Evolutionary conservation across 2,113 vertebrate species (phyloP), one percentile per base, ranked within the genome.

Genomic region (Hyperopisus bebe): DNA sequence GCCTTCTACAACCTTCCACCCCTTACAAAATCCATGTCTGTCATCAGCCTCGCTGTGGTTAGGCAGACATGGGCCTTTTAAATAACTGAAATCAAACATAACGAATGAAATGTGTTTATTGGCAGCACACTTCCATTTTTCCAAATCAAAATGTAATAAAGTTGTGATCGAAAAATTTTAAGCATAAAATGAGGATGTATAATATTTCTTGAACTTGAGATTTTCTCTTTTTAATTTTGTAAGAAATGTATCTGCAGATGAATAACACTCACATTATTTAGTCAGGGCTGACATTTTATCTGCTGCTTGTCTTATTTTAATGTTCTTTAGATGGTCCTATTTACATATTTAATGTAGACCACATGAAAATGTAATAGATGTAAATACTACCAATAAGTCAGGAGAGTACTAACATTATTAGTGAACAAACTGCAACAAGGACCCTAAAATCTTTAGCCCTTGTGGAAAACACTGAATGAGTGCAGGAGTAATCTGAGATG

Each of bases 1-100:
- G 94, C 92, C 74, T 90, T 88, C 91, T 91, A 91, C 93, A 62
- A 44, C 31, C 91, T 91, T 74, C 86, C 92, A 91, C 89, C 91
- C 89, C 92, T 90, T 46, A 5, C 51, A 62, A 55, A 46, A 55
- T 90, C 89, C 86, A 53, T 89, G 90, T 92, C 91, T 87, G 86
- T 58, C 55, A 86, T 51, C 48, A 24, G 85, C 85, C 44, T 5
- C 5, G 1, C 48, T 86, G 84, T 47, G 74, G 74, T 80, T 80
- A 42, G 74, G 1, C 13, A 17, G 74, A 80, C 5, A 3, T 8
- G 15, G 74, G 74, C 13, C 35, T 42, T 19, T 80, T 31, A 80
- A 80, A 80, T 17, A 80, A 80, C 74, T 42, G 35, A 80, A 42
- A 42, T 80, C 74, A 80, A 80, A 80, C 74, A 80, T 80, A 80